These are phyloP conservation scores for Pandemis corylana DNA, from an alignment of 2,888 invertebrate genomes.

Conservation along the genomic window DNA sequence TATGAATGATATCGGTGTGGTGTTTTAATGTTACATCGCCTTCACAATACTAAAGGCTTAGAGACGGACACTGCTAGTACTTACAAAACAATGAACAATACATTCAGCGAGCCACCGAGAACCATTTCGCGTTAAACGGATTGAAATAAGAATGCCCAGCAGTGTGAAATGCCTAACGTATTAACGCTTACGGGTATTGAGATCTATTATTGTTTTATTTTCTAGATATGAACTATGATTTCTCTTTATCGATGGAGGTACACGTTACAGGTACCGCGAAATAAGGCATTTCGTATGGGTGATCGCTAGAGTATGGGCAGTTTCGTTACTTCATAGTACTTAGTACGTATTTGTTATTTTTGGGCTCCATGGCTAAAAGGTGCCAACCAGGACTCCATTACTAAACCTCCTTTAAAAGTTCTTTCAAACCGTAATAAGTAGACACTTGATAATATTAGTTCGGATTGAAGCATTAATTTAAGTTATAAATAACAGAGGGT, in stretches of 20 bases:
- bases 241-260: conserved; percentile 77
- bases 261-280: conserved; percentile 80
- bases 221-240: conserved; percentile 71
- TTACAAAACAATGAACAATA: conserved; percentile 48
- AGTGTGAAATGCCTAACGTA: conserved; percentile 64
- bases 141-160: conserved; percentile 55
- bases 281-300: conserved; percentile 78
- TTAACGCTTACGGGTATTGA: conserved; percentile 79
- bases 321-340: conserved; percentile 49
- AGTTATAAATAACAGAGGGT: no score
- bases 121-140: conserved; percentile 45
- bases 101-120: conserved; percentile 39
- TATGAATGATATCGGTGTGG: conserved; percentile 37
- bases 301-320: conserved; percentile 59
- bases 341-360: conserved; percentile 44
- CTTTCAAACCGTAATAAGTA: no score
- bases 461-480: no score
- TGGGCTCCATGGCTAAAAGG: no score
- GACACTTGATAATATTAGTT: no score
- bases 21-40: conserved; percentile 30
- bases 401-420: no score
- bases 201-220: conserved; percentile 77
- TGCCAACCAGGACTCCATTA: no score
- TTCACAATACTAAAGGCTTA: conserved; percentile 44
- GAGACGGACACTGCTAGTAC: conserved; percentile 61